Base-by-base conservation (phyloP, 2,888 invertebrate species). In the Ennomos fuscantarius region DNA sequence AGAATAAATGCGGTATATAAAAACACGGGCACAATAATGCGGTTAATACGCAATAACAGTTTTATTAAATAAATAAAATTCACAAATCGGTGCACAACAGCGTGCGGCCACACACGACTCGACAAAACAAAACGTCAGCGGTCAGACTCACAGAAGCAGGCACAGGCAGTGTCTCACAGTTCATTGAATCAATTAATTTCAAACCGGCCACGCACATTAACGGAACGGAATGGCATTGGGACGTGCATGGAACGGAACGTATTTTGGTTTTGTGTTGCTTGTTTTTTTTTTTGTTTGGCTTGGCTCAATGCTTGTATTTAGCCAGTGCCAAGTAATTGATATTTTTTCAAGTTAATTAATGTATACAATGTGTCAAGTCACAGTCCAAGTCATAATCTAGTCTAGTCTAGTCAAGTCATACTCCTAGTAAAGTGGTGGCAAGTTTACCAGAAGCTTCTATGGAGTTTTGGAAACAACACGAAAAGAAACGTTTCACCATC, bases 1-100 rank as follows among this genome's bases (percentile, higher is more conserved):
- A 74, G 63, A 60, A 46, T 34, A 45, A 54, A 51, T 39, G 61
- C 60, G 47, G 58, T 56, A 52, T 69, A 52, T 50, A 65, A 67
- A 65, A 70, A 70, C 69, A 72, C 70, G 62, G 65, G 66, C 41
- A 56, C 49, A 43, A n/a, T n/a, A n/a, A 63, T 49, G 43, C 32
- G 39, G 11, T 48, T 47, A 60, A 52, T 56, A 53, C 34, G 47
- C 48, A 50, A 10, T 46, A 60, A 56, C 3, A 0, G 24, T 24
- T 24, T 24, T 3, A 6, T 6, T 24, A 24, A 24, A 24, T 24
- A 24, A 24, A 24, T 24, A 24, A 44, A 52, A 51, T 45, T 45
- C 45, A 55, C 44, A 46, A 6, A 24, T 24, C 34, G 35, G 8
- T 24, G 47, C 48, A 49, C 39, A 24, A 41, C 32, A 51, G 45